These are phyloP conservation scores for Labeo rohita DNA, from an alignment of 2,113 vertebrate species.

Conservation along the genomic window DNA sequence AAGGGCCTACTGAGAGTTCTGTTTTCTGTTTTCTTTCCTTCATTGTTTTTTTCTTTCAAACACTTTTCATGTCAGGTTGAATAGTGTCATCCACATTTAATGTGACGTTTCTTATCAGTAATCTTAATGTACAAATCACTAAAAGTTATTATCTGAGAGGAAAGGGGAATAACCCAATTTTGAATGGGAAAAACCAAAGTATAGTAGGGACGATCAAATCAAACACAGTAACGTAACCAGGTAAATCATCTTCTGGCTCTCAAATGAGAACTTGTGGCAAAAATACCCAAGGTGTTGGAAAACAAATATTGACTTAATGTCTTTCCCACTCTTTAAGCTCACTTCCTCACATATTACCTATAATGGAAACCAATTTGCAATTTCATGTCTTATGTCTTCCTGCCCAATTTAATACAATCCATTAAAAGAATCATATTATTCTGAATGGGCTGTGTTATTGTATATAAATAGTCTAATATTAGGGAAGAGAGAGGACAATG, in stretches of 20 bases:
- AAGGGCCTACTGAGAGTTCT: neutral
- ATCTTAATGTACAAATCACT: neutral
- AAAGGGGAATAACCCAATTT: neutral
- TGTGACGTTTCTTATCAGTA: neutral
- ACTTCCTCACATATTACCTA: neutral
- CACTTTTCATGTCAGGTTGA: neutral
- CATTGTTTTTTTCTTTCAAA: neutral
- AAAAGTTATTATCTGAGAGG: neutral
- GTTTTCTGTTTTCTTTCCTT: neutral
- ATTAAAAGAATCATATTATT: neutral
- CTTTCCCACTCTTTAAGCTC: neutral
- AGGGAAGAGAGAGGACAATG: neutral
- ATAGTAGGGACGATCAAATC: neutral
- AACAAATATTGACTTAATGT: neutral
- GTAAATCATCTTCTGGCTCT: slow-evolving; percentile 8
- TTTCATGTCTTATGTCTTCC: neutral
- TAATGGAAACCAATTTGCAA: neutral
- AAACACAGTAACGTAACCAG: slow-evolving; percentile 10
- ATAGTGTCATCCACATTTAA: neutral
- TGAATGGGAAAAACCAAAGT: slow-evolving; percentile 33
- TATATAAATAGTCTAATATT: neutral
- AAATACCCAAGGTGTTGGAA: neutral
- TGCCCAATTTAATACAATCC: neutral
- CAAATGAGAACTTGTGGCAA: neutral
- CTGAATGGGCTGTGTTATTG: neutral